phyloP scores from a whole-genome alignment of 2,113 vertebrate genomes.

The Siniperca knerii region DNA sequence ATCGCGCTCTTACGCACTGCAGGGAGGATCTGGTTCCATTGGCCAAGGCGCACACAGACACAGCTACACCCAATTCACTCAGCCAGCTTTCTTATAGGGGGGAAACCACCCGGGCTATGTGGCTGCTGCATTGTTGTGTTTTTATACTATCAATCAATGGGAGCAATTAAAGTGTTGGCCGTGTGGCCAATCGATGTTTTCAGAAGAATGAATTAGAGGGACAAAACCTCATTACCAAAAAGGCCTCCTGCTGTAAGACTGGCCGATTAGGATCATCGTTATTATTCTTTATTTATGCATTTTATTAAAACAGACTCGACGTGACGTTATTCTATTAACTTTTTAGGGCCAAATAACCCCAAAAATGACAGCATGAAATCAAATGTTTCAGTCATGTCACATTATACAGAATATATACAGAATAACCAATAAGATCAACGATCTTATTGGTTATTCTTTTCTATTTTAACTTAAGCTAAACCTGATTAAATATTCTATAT shows the following conservation, averaged over 20 bases:
- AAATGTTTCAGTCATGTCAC: not conserved
- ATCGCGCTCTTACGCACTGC: slow-evolving; percentile 99
- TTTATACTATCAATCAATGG: slow-evolving; percentile 75
- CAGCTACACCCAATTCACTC: slow-evolving; percentile 93
- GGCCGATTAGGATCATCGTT: slow-evolving; percentile 8
- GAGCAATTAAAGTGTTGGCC: slow-evolving; percentile 66
- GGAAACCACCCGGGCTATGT: slow-evolving; percentile 74
- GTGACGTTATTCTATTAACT: not conserved
- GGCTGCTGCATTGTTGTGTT: slow-evolving; percentile 69
- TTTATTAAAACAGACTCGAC: slow-evolving; percentile 15
- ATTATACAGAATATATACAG: not conserved
- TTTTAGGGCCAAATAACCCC: not conserved
- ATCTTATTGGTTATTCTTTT: not conserved
- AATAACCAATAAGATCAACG: not conserved
- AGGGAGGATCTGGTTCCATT: slow-evolving; percentile 99
- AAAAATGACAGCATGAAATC: not conserved
- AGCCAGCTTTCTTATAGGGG: slow-evolving; percentile 89
- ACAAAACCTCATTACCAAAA: slow-evolving; percentile 41
- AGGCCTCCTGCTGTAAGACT: slow-evolving; percentile 24
- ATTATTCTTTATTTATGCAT: slow-evolving; percentile 36
- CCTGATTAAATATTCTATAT: not conserved
- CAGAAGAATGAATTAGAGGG: slow-evolving; percentile 38
- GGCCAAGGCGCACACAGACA: slow-evolving; percentile 91
- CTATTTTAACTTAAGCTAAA: not conserved
- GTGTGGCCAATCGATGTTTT: slow-evolving; percentile 55